Conservation (phyloP, 2,888 invertebrate species). For the Aplocera efformata region DNA sequence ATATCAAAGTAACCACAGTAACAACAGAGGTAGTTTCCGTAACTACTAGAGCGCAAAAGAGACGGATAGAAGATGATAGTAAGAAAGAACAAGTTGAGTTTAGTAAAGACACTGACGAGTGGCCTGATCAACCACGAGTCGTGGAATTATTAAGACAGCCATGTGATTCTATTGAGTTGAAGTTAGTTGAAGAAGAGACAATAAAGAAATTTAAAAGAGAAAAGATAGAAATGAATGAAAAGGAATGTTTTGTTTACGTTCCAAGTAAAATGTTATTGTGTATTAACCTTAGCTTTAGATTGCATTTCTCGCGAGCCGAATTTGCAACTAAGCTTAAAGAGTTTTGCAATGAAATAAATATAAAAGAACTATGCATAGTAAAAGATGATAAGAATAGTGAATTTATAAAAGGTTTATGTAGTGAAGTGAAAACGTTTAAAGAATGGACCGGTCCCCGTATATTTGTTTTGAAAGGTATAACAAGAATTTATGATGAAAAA, state of each 20-base stretch:
- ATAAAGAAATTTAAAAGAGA: conserved; percentile 4
- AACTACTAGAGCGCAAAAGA: conserved; percentile 20
- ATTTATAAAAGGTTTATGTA: conserved; percentile 19
- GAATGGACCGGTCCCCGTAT: conserved; percentile 26
- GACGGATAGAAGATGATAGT: conserved; percentile 1
- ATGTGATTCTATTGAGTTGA: conserved; percentile 16
- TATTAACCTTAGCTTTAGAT: conserved; percentile 22
- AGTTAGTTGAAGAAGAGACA: conserved; percentile 8
- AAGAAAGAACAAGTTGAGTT: background rate
- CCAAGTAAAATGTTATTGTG: conserved; percentile 14
- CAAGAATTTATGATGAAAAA: conserved; percentile 19
- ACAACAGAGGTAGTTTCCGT: too few relatives aligned
- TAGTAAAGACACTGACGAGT: conserved; percentile 12
- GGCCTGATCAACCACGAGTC: conserved; percentile 24
- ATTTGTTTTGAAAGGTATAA: conserved; percentile 22
- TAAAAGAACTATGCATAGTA: conserved; percentile 14
- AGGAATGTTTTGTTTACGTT: conserved; percentile 5
- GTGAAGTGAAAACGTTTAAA: conserved; percentile 15
- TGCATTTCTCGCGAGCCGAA: conserved; percentile 23
- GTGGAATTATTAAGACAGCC: conserved; percentile 25
- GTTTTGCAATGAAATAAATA: conserved; percentile 17
- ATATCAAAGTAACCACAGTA: too few relatives aligned
- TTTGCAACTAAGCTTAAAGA: conserved; percentile 22
- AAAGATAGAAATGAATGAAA: background rate
- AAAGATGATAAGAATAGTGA: conserved; percentile 15